These are phyloP conservation scores for Drosophila recens DNA, from an alignment of 2,888 invertebrate genomes.

Conservation along the genomic window DNA sequence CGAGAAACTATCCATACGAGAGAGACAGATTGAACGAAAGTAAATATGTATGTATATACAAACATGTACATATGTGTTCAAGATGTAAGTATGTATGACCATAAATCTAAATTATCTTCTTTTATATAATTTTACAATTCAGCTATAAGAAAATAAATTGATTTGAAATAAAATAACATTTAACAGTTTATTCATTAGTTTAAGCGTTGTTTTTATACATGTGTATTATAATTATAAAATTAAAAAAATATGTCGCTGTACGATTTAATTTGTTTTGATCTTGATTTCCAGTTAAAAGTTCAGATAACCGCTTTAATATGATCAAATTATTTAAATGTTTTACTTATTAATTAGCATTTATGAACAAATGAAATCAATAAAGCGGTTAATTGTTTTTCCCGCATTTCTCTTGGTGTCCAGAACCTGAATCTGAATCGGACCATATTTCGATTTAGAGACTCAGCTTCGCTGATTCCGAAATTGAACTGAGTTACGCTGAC, in stretches of 20 bases:
- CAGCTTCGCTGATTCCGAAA: conserved; percentile 2
- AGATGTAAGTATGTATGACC: neutral
- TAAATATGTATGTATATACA: no score
- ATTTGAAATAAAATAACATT: neutral
- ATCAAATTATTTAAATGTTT: conserved; percentile 4
- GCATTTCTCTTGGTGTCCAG: neutral
- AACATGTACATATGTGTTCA: neutral
- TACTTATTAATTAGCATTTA: conserved; percentile 14
- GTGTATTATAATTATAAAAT: neutral
- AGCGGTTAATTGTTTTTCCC: conserved; percentile 22
- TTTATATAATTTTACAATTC: neutral
- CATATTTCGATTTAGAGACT: conserved; percentile 32
- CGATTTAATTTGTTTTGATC: neutral
- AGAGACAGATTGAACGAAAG: no score
- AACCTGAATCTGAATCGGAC: conserved; percentile 27
- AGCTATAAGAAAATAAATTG: neutral
- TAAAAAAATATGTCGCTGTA: neutral
- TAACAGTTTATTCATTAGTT: neutral
- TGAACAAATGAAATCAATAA: conserved; percentile 19
- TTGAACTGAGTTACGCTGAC: conserved; percentile 36
- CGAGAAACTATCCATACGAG: neutral
- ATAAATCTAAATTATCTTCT: conserved; percentile 10
- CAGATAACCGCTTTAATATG: conserved; percentile 1
- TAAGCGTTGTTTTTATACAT: neutral
- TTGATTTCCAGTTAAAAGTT: conserved; percentile 13